Base-by-base conservation (phyloP, 1,140 invertebrate genomes). In the Dinothrombium tinctorium region DNA sequence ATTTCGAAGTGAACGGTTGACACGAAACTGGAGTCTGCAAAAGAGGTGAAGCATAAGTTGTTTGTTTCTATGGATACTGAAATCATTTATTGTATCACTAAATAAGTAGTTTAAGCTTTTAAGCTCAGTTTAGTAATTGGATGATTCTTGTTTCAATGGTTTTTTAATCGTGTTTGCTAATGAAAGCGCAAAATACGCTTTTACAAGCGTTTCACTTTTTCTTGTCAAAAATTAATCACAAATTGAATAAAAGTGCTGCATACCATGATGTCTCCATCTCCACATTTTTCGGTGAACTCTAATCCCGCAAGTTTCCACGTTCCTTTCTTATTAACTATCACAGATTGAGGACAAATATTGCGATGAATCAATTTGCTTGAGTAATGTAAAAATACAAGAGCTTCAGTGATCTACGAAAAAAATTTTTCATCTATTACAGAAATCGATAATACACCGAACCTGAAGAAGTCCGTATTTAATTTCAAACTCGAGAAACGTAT, bases 251-350 rank as follows among this genome's bases (percentile, higher is more conserved):
- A n/a, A n/a, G n/a, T n/a, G n/a, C n/a, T 23, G 45, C 44, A 41
- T 45, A 56, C 54, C 54, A 56, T 49, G 17, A 47, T 32, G 33
- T 56, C 53, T 0, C 41, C 40, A 29, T 50, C 48, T 33, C 47
- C 49, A 26, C 51, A 55, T 44, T 50, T 54, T 36, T 63, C 60
- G 4, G 74, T 71, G 62, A 95, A 96, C 54, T 95, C 89, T 31
- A 96, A 69, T 3, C 89, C 86, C 11, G 76, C 76, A 19, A 96
- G 66, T 58, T 95, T 96, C 90, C 90, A 96, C 7, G 80, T 86
- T 25, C 86, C 86, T 33, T 73, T 71, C 53, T 79, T 84, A n/a
- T 81, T 94, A 37, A 95, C 74, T 33, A 96, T 68, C 46, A 96
- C 77, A 47, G 78, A 84, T 45, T 73, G 73, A 4, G 90, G 87